Evolutionary conservation across 2,113 vertebrate genomes (phyloP).

Genomic region (Cryptomyrus ogoouensis): DNA sequence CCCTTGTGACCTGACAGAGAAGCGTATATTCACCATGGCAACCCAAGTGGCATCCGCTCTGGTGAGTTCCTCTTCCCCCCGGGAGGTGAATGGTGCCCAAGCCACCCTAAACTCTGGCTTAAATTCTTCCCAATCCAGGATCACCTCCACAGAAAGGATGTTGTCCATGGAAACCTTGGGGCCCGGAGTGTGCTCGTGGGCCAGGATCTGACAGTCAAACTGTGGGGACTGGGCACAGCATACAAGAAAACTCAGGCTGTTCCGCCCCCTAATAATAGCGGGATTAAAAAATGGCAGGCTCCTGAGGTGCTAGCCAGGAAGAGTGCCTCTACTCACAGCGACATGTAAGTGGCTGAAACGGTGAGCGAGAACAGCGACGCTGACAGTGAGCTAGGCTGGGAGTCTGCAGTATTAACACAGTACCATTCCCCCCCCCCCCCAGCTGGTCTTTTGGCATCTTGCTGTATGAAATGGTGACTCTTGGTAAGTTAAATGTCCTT

Average conservation of each 20-base stretch:
- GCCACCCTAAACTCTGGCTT: background rate
- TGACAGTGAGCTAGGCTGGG: too few relatives aligned
- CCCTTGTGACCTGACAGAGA: constrained; percentile 60
- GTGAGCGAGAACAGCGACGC: background rate
- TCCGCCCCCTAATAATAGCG: constrained; percentile 42
- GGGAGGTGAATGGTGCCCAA: background rate
- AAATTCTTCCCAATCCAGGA: constrained; percentile 51
- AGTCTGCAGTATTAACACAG: too few relatives aligned
- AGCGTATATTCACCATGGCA: constrained; percentile 58
- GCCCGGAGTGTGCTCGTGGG: constrained; percentile 80
- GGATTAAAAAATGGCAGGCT: constrained; percentile 87
- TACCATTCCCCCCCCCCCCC: constrained; percentile 25
- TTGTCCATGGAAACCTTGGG: constrained; percentile 80
- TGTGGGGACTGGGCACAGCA: constrained; percentile 75
- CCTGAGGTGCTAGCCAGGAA: constrained; percentile 74
- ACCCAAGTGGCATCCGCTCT: constrained; percentile 60
- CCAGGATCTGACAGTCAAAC: constrained; percentile 69
- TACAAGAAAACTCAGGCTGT: constrained; percentile 53
- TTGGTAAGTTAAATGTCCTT: constrained; percentile 63
- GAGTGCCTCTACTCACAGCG: constrained; percentile 61
- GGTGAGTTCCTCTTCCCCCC: constrained; percentile 44
- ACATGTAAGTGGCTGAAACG: constrained; percentile 63
- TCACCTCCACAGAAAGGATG: constrained; percentile 74
- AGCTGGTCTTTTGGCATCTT: constrained; percentile 94
- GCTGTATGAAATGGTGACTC: constrained; percentile 84